A percentile compares a stretch with the other conserved stretches of the same genome.
phyloP scores from a whole-genome alignment of 2,113 vertebrate species.

The Burhinus oedicnemus region DNA sequence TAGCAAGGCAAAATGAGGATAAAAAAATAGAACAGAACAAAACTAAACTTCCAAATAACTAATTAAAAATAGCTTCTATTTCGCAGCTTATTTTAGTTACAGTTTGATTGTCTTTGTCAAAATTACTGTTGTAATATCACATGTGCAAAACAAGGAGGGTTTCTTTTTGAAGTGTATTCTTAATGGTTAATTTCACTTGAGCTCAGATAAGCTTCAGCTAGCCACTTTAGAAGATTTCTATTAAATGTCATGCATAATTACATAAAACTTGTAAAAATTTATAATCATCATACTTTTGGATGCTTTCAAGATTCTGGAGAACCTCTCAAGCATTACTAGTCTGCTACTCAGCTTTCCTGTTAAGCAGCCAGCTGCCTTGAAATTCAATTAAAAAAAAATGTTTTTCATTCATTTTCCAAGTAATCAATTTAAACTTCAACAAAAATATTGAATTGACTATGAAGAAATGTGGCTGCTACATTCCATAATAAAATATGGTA shows the following conservation, averaged over 20 bases:
- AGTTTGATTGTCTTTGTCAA: conserved; percentile 14
- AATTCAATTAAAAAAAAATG: conserved; percentile 40
- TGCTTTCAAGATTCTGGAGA: conserved; percentile 66
- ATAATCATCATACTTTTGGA: conserved; percentile 70
- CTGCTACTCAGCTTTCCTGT: conserved; percentile 49
- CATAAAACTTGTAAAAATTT: conserved; percentile 68
- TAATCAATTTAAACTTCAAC: conserved; percentile 54
- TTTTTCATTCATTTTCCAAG: conserved; percentile 49
- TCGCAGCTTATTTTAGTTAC: neutral
- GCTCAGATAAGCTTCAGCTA: conserved; percentile 52
- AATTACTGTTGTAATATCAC: conserved; percentile 26
- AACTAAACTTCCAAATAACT: neutral
- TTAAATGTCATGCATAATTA: conserved; percentile 79
- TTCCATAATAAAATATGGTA: conserved; percentile 18
- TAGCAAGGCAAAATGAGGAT: neutral
- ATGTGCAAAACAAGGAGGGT: neutral
- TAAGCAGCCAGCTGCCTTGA: conserved; percentile 49
- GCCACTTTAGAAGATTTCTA: conserved; percentile 60
- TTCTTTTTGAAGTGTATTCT: conserved; percentile 40
- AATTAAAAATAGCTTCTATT: neutral
- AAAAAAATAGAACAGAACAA: neutral
- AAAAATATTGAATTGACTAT: conserved; percentile 57
- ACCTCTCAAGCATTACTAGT: conserved; percentile 71
- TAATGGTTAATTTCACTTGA: conserved; percentile 62
- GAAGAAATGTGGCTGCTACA: neutral